Conservation (phyloP, 2,797 vertebrate species). For the Tadarida brasiliensis region DNA sequence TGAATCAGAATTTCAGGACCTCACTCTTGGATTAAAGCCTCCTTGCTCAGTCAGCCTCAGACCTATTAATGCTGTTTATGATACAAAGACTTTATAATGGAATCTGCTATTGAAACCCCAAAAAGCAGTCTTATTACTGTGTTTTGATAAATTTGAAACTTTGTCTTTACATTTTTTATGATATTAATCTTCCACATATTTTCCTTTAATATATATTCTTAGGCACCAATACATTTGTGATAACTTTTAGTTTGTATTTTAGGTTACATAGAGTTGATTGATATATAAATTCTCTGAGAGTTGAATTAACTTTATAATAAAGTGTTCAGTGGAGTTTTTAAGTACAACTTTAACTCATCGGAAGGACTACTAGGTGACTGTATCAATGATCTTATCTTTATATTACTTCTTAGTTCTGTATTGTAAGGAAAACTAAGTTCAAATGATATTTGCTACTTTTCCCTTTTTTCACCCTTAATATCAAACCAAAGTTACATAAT, state of each 20-base stretch:
- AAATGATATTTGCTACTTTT: not conserved
- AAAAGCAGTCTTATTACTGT: not conserved
- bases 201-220: conserved; percentile 26
- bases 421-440: not conserved
- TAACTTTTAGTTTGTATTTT: not conserved
- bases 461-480: not conserved
- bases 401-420: not conserved
- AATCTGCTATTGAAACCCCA: not conserved
- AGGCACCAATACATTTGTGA: conserved; percentile 5
- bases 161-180: conserved; percentile 28
- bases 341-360: not conserved
- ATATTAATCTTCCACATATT: not conserved
- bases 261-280: not conserved
- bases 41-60: not conserved
- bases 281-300: not conserved
- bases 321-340: conserved; percentile 37
- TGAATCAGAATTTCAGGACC: conserved; percentile 36
- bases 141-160: conserved; percentile 24
- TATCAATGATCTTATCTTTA: conserved; percentile 1
- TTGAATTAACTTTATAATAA: not conserved
- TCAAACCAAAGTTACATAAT: not conserved
- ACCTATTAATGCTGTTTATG: not conserved
- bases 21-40: not conserved
- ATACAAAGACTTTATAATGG: not conserved
- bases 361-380: not conserved